Evolutionary conservation across 2,888 invertebrate genomes (phyloP), one percentile per base, ranked within the genome.

Genomic region (Drosophila robusta): DNA sequence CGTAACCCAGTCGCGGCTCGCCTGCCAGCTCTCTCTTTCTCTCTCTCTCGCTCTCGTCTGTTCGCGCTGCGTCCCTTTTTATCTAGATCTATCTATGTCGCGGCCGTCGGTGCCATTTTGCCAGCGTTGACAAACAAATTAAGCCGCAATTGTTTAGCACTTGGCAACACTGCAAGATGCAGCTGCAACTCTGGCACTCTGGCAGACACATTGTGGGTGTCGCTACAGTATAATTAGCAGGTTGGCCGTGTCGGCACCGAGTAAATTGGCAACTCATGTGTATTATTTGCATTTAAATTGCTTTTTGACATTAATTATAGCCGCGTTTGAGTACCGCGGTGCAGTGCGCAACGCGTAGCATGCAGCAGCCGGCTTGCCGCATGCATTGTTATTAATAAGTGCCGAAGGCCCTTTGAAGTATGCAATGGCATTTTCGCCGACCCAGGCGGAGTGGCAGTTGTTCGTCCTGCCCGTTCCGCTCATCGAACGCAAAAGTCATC

Each of bases 101-200:
- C 44, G 38, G 6, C 54, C 34, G 8, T 7, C 14, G 39, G 46
- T 29, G 62, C 50, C 52, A 36, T 45, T 56, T 63, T 63, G 47
- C 54, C 61, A 57, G 55, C 46, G 76, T 54, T 75, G 79, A 72
- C 79, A 85, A 80, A 75, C 75, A 80, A 85, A 78, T 75, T 81
- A 81, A 68, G 72, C 55, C 56, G 52, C 67, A 66, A 74, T 74
- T 80, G 77, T 51, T 75, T 67, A 75, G 64, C 64, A 62, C 75
- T 75, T 67, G 67, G 34, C 34, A 52, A 34, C 42, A 47, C 45
- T 45, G 41, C 36, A 55, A 67, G 49, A 14, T 16, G 41, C 45
- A 55, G 34, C 1, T 32, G 44, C 57, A 57, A 8, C 44, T 7
- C 22, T 14, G 6, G 22, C 58, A 24, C 5, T 24, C 11, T 1